Evolutionary conservation across 2,113 vertebrate species (phyloP).

Genomic region (Alosa alosa): DNA sequence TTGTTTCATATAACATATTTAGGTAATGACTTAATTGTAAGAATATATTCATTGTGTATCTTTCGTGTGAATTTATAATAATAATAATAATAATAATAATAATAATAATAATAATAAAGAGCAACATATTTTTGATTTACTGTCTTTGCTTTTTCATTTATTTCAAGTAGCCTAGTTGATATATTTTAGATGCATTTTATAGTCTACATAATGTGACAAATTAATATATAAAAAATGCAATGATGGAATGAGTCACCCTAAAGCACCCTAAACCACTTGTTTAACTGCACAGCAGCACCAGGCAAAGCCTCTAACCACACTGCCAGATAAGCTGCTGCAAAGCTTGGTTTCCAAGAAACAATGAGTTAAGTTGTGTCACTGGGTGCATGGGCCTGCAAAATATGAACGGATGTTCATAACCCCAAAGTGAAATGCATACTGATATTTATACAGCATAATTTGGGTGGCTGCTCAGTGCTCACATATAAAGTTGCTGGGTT

Average conservation of each 20-base stretch:
- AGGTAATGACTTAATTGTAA: too few relatives aligned
- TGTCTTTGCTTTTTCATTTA: background rate
- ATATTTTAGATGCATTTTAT: background rate
- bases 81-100: background rate
- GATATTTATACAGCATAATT: too few relatives aligned
- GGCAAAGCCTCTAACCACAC: constrained; percentile 30
- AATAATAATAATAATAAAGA: background rate
- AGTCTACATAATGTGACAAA: background rate
- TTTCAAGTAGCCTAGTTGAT: background rate
- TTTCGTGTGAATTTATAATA: too few relatives aligned
- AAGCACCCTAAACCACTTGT: constrained; percentile 49
- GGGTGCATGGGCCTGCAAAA: background rate
- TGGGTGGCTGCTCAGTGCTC: background rate
- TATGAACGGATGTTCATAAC: background rate
- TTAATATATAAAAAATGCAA: background rate
- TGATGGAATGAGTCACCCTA: background rate
- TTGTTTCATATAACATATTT: too few relatives aligned
- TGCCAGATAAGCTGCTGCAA: constrained; percentile 49
- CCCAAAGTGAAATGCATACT: background rate
- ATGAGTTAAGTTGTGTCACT: constrained; percentile 1
- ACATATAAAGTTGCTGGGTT: too few relatives aligned
- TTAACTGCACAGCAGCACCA: constrained; percentile 45
- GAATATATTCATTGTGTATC: too few relatives aligned
- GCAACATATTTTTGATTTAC: background rate
- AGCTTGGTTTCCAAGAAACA: constrained; percentile 39